Conservation (phyloP, 2,113 vertebrate genomes). For the Protomyctophum bolini region DNA sequence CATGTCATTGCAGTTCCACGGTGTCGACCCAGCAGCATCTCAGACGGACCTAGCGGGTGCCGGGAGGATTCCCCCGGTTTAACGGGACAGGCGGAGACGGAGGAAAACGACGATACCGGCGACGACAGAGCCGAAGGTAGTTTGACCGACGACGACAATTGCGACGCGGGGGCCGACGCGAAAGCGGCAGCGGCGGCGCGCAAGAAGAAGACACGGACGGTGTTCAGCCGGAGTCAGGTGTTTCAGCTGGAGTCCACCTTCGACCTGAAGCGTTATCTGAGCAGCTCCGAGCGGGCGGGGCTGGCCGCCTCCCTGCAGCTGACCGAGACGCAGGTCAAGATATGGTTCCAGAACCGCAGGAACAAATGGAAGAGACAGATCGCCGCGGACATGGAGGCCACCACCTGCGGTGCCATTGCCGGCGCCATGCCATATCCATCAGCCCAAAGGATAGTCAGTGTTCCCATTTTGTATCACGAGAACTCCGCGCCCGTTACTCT, state of each 20-base stretch:
- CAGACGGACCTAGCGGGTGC: slow-evolving; percentile 42
- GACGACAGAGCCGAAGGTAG: slow-evolving; percentile 40
- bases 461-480: slow-evolving; percentile 89
- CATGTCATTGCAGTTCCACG: slow-evolving; percentile 40
- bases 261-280: slow-evolving; percentile 87
- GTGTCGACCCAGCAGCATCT: not conserved
- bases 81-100: slow-evolving; percentile 63
- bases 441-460: slow-evolving; percentile 84
- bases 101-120: slow-evolving; percentile 58
- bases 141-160: slow-evolving; percentile 45
- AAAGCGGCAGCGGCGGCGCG: slow-evolving; percentile 48
- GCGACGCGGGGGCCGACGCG: slow-evolving; percentile 53
- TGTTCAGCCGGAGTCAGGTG: slow-evolving; percentile 87
- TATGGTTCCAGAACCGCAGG: slow-evolving; percentile 89
- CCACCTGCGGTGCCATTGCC: slow-evolving; percentile 43
- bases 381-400: slow-evolving; percentile 85
- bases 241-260: slow-evolving; percentile 89
- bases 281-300: slow-evolving; percentile 85
- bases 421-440: slow-evolving; percentile 65
- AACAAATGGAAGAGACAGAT: slow-evolving; percentile 92
- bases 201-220: slow-evolving; percentile 88
- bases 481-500: slow-evolving; percentile 66
- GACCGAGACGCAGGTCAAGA: slow-evolving; percentile 90
- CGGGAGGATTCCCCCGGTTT: slow-evolving; percentile 80
- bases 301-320: slow-evolving; percentile 84